Evolutionary conservation across 2,888 invertebrate species (phyloP), one percentile per base, ranked within the genome.

Genomic region (Orthosia incerta): DNA sequence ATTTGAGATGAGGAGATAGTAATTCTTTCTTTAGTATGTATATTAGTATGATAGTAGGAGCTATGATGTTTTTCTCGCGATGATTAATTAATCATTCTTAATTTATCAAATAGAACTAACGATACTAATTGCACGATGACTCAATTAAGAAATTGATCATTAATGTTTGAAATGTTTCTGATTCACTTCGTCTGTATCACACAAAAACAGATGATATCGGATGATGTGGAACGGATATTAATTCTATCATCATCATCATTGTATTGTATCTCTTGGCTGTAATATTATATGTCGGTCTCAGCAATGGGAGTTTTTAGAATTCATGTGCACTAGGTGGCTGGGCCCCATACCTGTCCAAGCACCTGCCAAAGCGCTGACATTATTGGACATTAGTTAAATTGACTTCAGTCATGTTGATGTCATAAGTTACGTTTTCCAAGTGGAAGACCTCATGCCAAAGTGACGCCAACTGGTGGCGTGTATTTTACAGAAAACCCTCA

Each of bases 71-170:
- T 51, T 76, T 51, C 18, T n/a, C 23, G 46, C 31, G 31, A 66
- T 26, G 15, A n/a, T 15, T 51, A 23, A 11, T 31, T 18, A 23
- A 4, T 59, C 13, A 46, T 5, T 31, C 5, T 39, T 39, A 39
- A 39, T n/a, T 26, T 48, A 59, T 13, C 9, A 59, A 20, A 18
- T 69, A 57, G 59, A 26, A 46, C 16, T 46, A 4, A 59, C 20
- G 0, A 39, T 51, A n/a, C 50, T 11, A 39, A 57, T n/a, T 13
- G 51, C 39, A 39, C 20, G 12, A 60, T 76, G 82, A 81, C 51
- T 71, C 80, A 61, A 53, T 46, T 65, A 2, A 48, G 16, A 74
- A 60, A 20, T n/a, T 55, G n/a, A 51, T 71, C 66, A 79, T 31
- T 61, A 71, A 51, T 56, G 55, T 71, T 70, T 57, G 18, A 56